Conservation (phyloP, 2,797 vertebrate species). For the Zalophus californianus region DNA sequence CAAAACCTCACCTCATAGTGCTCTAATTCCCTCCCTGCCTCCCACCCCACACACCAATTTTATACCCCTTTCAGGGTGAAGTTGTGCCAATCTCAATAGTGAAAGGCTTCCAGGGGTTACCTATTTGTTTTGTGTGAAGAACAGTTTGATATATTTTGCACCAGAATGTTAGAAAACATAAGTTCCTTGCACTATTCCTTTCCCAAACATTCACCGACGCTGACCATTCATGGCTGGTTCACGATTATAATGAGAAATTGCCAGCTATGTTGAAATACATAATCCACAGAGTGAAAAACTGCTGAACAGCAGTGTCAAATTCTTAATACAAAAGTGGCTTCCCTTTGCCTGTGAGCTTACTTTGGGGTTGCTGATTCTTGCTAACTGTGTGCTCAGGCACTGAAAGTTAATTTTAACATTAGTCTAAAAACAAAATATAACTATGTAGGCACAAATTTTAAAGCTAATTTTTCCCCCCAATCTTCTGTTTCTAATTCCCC, state of each 20-base stretch:
- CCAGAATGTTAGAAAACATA: neutral
- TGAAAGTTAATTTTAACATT: slow-evolving; percentile 61
- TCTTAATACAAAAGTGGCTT: slow-evolving; percentile 69
- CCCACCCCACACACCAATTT: neutral
- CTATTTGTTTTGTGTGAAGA: slow-evolving; percentile 28
- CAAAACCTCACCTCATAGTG: neutral
- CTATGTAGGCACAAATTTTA: neutral
- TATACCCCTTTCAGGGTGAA: neutral
- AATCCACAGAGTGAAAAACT: slow-evolving; percentile 67
- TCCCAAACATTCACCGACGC: slow-evolving; percentile 42
- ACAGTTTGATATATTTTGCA: neutral
- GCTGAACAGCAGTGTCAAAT: slow-evolving; percentile 41
- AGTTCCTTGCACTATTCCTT: slow-evolving; percentile 60
- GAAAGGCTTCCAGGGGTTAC: slow-evolving; percentile 11
- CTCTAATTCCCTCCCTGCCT: neutral
- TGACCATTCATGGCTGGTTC: slow-evolving; percentile 45
- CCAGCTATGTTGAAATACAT: slow-evolving; percentile 73
- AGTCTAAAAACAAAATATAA: slow-evolving; percentile 26
- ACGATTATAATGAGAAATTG: slow-evolving; percentile 67
- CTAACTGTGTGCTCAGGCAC: slow-evolving; percentile 37
- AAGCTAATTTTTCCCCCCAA: neutral
- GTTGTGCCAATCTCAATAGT: neutral
- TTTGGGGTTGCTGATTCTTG: slow-evolving; percentile 62
- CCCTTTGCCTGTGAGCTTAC: slow-evolving; percentile 30
- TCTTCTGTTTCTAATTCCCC: neutral